Percentiles rank a stretch among this genome's conserved stretches.
These are phyloP conservation scores for Drosophila tristis DNA, from an alignment of 1,140 invertebrate genomes.

Conservation along the genomic window DNA sequence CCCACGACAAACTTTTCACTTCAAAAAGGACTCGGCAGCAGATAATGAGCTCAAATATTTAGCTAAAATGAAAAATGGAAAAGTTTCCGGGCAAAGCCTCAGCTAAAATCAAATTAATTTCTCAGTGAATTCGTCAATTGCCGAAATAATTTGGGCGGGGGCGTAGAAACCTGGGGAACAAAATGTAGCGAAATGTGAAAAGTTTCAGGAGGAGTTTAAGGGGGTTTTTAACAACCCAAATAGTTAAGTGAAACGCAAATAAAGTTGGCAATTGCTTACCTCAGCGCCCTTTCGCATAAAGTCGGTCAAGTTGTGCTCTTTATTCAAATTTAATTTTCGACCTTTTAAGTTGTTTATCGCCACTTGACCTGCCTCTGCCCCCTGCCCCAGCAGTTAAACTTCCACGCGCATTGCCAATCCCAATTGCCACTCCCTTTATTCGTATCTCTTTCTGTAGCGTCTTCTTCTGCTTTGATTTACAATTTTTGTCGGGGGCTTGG, in stretches of 20 bases:
- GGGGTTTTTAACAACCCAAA: neutral
- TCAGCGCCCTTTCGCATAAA: neutral
- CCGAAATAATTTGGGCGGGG: conserved; percentile 41
- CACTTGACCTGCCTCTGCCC: conserved; percentile 23
- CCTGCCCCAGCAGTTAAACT: no score
- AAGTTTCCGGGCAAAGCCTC: conserved; percentile 29
- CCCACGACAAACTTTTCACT: conserved; percentile 23
- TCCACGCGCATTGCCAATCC: no score
- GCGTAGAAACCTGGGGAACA: conserved; percentile 10
- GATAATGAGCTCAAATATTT: conserved; percentile 54
- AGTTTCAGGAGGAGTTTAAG: conserved; percentile 3
- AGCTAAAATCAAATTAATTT: conserved; percentile 46
- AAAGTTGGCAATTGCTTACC: conserved; percentile 17
- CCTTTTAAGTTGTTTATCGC: conserved; percentile 51
- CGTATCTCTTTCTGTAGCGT: conserved; percentile 8
- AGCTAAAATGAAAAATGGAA: conserved; percentile 28
- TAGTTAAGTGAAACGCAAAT: conserved; percentile 5
- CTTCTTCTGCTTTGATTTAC: conserved; percentile 44
- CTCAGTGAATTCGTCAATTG: conserved; percentile 30
- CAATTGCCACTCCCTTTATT: conserved; percentile 1
- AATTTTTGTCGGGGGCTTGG: conserved; percentile 23
- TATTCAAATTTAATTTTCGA: conserved; percentile 41
- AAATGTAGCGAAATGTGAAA: conserved; percentile 37
- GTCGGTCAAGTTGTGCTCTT: conserved; percentile 13
- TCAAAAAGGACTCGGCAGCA: conserved; percentile 43